Percentiles rank a stretch among this genome's conserved stretches.
phyloP scores from a whole-genome alignment of 1,140 invertebrate species.

The Eufriesea mexicana region DNA sequence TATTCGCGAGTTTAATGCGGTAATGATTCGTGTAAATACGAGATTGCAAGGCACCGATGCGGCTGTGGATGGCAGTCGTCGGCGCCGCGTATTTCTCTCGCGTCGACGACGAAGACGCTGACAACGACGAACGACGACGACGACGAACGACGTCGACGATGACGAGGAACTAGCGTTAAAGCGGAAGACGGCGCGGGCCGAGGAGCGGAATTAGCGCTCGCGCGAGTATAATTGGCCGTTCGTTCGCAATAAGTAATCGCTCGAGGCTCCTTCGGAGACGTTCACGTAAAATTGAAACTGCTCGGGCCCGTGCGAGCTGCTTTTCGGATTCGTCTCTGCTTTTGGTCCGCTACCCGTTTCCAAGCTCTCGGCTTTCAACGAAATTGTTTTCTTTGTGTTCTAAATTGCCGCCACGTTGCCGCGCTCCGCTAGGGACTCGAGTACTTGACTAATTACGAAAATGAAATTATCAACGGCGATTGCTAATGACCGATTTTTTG shows the following conservation, averaged over 20 bases:
- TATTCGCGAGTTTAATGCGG: slow-evolving; percentile 44
- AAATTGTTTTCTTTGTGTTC: background rate
- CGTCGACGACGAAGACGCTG: background rate
- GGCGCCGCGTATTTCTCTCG: slow-evolving; percentile 3
- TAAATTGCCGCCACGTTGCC: background rate
- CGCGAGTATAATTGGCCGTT: slow-evolving; percentile 59
- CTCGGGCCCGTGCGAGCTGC: background rate
- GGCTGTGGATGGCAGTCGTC: slow-evolving; percentile 20
- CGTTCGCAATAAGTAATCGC: slow-evolving; percentile 59
- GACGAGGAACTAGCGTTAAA: slow-evolving; percentile 18
- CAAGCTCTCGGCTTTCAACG: background rate
- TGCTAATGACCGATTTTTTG: too few relatives aligned
- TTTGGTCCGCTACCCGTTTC: background rate
- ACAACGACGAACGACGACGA: slow-evolving; percentile 3
- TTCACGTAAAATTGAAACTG: slow-evolving; percentile 33
- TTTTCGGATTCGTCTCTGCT: background rate
- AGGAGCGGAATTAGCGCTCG: slow-evolving; percentile 30
- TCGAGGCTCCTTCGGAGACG: slow-evolving; percentile 12
- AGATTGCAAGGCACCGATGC: slow-evolving; percentile 35
- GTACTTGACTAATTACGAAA: too few relatives aligned
- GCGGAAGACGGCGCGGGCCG: slow-evolving; percentile 2
- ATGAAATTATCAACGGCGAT: too few relatives aligned
- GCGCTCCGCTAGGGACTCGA: too few relatives aligned
- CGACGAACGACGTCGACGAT: slow-evolving; percentile 26
- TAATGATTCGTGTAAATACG: slow-evolving; percentile 52